These are phyloP conservation scores for Zaprionus nigranus DNA, from an alignment of 1,140 invertebrate genomes.

Conservation along the genomic window DNA sequence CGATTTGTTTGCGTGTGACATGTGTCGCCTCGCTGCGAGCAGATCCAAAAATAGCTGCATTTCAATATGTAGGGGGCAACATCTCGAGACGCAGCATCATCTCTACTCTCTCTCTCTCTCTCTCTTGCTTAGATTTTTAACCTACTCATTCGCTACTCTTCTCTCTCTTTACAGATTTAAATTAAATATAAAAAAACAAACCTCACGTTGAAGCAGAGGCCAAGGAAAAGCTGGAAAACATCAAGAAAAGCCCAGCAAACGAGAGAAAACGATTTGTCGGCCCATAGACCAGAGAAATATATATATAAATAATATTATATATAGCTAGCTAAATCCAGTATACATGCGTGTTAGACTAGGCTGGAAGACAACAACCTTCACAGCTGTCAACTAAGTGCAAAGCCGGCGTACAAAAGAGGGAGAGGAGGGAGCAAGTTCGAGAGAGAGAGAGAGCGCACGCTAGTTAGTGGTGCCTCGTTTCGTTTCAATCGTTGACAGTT, in stretches of 20 bases:
- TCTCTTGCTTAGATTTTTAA: conserved; percentile 38
- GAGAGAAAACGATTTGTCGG: conserved; percentile 5
- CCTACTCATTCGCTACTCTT: conserved; percentile 7
- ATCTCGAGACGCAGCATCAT: conserved; percentile 13
- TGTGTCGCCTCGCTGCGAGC: conserved; percentile 56
- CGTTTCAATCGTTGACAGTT: conserved; percentile 13
- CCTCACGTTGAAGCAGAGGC: neutral
- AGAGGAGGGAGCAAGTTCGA: neutral
- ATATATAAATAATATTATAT: conserved; percentile 7
- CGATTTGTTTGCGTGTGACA: conserved; percentile 56
- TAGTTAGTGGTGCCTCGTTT: conserved; percentile 24
- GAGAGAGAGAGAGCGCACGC: conserved; percentile 5
- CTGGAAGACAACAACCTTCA: neutral
- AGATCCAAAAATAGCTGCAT: conserved; percentile 67
- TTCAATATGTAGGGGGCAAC: conserved; percentile 61
- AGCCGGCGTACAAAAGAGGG: neutral
- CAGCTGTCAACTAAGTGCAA: neutral
- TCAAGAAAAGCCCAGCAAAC: conserved; percentile 10
- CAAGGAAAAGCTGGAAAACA: conserved; percentile 23
- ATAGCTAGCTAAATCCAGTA: conserved; percentile 1
- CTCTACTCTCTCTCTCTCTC: conserved; percentile 21
- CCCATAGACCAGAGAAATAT: conserved; percentile 5
- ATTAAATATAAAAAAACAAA: conserved; percentile 3
- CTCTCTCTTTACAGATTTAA: conserved; percentile 33
- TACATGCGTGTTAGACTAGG: conserved; percentile 23